These are phyloP conservation scores for Pentamera pediparva DNA, from an alignment of 53 echinoderm and acorn worm genomes.

Conservation along the genomic window DNA sequence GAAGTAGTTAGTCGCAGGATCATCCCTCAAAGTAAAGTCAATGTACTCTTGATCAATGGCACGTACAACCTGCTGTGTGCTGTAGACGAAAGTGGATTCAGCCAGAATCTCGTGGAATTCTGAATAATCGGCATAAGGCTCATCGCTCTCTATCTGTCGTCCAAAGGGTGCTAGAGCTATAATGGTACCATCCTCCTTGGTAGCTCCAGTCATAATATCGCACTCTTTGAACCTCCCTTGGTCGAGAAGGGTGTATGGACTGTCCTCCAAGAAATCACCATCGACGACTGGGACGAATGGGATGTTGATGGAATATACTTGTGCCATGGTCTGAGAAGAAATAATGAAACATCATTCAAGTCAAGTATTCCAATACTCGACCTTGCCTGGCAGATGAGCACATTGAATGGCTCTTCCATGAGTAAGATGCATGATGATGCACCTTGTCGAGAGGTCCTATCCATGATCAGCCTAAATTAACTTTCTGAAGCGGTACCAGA, in stretches of 20 bases:
- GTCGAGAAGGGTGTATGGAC: constrained; percentile 24
- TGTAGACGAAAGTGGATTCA: constrained; percentile 11
- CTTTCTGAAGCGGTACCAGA: too few species aligned
- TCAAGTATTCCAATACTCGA: too few species aligned
- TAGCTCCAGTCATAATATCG: constrained; percentile 39
- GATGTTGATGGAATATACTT: constrained; percentile 17
- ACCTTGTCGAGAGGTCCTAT: background rate
- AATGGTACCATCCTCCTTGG: constrained; percentile 54
- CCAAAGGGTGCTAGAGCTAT: constrained; percentile 24
- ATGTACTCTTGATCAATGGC: constrained; percentile 47
- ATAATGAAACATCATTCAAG: background rate
- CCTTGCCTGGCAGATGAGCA: too few species aligned
- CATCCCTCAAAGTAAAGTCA: constrained; percentile 46
- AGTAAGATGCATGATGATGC: too few species aligned
- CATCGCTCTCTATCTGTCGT: background rate
- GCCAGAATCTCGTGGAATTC: constrained; percentile 13
- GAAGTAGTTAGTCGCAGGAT: constrained; percentile 53
- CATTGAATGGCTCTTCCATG: too few species aligned
- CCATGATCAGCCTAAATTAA: background rate
- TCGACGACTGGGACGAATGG: constrained; percentile 53
- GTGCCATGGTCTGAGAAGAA: background rate
- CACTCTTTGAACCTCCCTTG: constrained; percentile 51
- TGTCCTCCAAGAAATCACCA: constrained; percentile 29
- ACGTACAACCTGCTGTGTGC: constrained; percentile 19
- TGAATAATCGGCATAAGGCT: background rate